These are phyloP conservation scores for Perithous albicinctus DNA, from an alignment of 2,888 invertebrate species.

Conservation along the genomic window DNA sequence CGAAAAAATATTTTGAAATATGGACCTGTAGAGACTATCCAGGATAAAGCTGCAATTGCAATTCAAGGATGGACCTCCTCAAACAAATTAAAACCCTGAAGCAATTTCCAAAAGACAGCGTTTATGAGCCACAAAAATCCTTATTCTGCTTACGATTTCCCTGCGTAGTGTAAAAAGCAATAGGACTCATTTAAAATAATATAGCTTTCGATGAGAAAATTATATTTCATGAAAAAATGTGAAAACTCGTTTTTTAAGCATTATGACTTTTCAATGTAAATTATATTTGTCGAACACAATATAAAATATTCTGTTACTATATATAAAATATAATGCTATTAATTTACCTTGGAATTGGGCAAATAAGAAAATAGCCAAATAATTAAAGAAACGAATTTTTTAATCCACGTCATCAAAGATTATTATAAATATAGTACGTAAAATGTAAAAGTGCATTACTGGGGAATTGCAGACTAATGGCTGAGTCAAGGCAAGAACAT, in stretches of 20 bases:
- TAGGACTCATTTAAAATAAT: neutral
- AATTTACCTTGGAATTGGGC: no score
- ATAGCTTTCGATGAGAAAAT: neutral
- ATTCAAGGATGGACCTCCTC: no score
- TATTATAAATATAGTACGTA: neutral
- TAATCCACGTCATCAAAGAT: neutral
- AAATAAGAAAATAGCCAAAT: no score
- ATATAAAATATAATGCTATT: no score
- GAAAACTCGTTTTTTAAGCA: no score
- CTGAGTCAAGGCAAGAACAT: no score
- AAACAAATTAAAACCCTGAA: no score
- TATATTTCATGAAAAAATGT: neutral
- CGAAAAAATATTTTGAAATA: no score
- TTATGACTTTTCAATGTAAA: no score
- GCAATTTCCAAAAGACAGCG: neutral
- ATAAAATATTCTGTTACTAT: no score
- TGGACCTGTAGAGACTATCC: neutral
- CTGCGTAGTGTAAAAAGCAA: neutral
- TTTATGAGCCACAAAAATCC: neutral
- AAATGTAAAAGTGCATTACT: neutral
- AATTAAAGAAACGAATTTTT: neutral
- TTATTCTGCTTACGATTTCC: neutral
- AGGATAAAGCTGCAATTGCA: neutral
- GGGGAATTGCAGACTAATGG: no score
- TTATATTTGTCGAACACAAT: no score